phyloP scores from a whole-genome alignment of 2,888 invertebrate genomes.

The Drymonia ruficornis region DNA sequence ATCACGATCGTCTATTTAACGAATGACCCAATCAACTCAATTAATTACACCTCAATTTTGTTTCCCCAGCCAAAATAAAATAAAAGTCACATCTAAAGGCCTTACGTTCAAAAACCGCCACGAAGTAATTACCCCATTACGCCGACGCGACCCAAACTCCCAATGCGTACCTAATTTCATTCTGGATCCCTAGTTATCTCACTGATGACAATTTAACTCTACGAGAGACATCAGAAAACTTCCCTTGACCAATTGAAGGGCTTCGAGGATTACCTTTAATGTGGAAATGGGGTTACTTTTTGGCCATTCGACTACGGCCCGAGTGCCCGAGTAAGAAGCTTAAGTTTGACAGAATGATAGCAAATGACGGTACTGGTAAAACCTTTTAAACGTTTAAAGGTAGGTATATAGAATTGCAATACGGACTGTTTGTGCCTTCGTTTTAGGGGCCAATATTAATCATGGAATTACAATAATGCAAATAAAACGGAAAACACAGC shows the following conservation, averaged over 20 bases:
- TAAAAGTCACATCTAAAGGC: neutral
- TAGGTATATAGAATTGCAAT: too few relatives aligned
- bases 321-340: neutral
- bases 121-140: constrained; percentile 3
- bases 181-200: neutral
- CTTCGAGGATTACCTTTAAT: neutral
- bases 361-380: neutral
- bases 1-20: too few relatives aligned
- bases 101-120: neutral
- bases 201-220: constrained; percentile 1
- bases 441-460: too few relatives aligned
- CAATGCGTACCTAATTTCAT: constrained; percentile 1
- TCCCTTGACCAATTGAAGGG: constrained; percentile 2
- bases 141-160: neutral
- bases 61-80: neutral
- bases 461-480: too few relatives aligned
- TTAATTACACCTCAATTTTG: neutral
- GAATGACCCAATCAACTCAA: too few relatives aligned
- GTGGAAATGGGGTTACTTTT: neutral
- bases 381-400: neutral
- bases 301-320: neutral
- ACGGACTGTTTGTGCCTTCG: too few relatives aligned
- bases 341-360: neutral
- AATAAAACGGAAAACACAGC: too few relatives aligned
- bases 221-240: neutral